Evolutionary conservation across 2,113 vertebrate species (phyloP).

Genomic region (Labeo catla): DNA sequence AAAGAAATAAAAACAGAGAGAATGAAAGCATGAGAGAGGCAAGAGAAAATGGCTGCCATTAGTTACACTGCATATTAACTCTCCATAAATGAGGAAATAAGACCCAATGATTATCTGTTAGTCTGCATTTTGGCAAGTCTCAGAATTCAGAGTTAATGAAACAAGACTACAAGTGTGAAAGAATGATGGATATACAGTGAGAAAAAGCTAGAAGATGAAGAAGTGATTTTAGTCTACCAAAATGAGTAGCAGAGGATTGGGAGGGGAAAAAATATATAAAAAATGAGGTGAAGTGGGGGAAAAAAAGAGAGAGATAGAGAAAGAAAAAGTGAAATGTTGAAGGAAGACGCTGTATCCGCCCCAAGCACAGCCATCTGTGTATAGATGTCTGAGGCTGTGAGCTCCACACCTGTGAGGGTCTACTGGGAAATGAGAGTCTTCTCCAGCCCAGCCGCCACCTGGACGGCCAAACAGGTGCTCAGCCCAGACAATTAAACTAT

Average conservation of each 20-base stretch:
- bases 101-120: constrained; percentile 64
- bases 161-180: constrained; percentile 47
- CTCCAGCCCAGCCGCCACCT: constrained; percentile 72
- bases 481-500: constrained; percentile 78
- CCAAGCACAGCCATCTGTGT: constrained; percentile 74
- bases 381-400: constrained; percentile 67
- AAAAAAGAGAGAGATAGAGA: background rate
- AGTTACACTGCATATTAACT: constrained; percentile 53
- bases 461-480: constrained; percentile 74
- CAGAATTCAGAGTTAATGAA: constrained; percentile 68
- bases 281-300: background rate
- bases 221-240: constrained; percentile 51
- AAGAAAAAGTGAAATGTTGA: constrained; percentile 56
- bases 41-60: constrained; percentile 47
- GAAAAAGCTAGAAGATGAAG: constrained; percentile 61
- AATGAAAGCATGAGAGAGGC: constrained; percentile 46
- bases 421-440: constrained; percentile 68
- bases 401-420: constrained; percentile 78
- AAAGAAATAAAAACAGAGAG: constrained; percentile 34
- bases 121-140: constrained; percentile 61
- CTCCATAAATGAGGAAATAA: constrained; percentile 64
- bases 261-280: constrained; percentile 34
- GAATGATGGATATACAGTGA: constrained; percentile 61
- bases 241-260: background rate
- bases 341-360: constrained; percentile 62